Base-by-base conservation (phyloP, 2,113 vertebrate species). In the Genyomyrus donnyi region DNA sequence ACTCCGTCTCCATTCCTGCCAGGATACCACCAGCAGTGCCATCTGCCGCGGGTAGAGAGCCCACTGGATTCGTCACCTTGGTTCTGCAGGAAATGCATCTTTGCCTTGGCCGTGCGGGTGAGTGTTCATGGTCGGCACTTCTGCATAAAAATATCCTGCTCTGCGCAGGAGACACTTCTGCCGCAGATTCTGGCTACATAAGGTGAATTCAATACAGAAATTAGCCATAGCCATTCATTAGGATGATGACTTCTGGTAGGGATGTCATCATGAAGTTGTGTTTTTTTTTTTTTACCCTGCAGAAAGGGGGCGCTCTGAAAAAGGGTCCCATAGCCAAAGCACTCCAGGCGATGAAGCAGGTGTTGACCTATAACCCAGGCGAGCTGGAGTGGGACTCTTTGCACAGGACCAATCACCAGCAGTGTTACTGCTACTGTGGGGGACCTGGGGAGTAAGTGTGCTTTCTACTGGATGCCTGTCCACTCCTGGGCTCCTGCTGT, bases 1-100 rank as follows among this genome's bases (percentile, higher is more conserved):
- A 49, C 89, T 62, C 53, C n/a, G 50, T 88, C 0, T 58, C 35
- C 84, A 46, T 56, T 89, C 84, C 90, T 91, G 9, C 0, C 93
- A 99, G 98, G 98, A 77, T 99, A 98, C 93, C 98, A 99, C 94
- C 98, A 99, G 95, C 97, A 97, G 93, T 99, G 98, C 91, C 98
- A 99, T 85, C 89, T 97, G 90, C 98, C 98, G 5, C 95, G 94
- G 58, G 98, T 98, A 21, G 96, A 96, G 53, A 94, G 95, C 2
- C 85, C 92, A 0, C 94, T 93, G 88, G 88, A 93, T 58, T 92
- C 94, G 0, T 96, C 96, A 0, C 97, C 97, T 0, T 99, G 98
- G 98, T 99, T 99, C 94, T 99, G 98, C 92, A 95, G 98, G 80
- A 97, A 97, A n/a, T 99, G 98, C 91, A 98, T 99, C 89, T 99